Evolutionary conservation across 2,888 invertebrate genomes (phyloP).

Genomic region (Amitus sp.): DNA sequence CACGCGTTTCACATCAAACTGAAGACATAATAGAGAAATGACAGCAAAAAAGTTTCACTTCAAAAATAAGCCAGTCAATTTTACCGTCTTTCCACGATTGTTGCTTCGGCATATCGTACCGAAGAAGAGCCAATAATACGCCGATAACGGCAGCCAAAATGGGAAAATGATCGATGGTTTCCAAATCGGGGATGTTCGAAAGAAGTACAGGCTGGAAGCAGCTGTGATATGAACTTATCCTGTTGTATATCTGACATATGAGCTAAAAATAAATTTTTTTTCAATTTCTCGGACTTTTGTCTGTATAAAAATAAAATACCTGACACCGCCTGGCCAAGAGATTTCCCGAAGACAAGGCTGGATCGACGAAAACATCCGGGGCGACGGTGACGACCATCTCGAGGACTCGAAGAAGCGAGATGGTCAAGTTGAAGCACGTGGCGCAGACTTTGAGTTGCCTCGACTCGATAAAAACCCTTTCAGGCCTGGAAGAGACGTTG

Average conservation of each 20-base stretch:
- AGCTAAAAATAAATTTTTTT: conserved; percentile 65
- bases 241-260: conserved; percentile 82
- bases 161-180: conserved; percentile 75
- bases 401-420: conserved; percentile 79
- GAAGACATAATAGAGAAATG: too few species aligned
- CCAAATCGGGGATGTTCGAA: conserved; percentile 72
- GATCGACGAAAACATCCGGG: conserved; percentile 74
- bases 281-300: background rate
- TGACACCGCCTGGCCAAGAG: conserved; percentile 77
- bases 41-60: background rate
- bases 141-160: conserved; percentile 75
- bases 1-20: too few species aligned
- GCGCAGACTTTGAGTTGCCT: conserved; percentile 84
- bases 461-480: conserved; percentile 69
- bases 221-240: conserved; percentile 79
- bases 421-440: conserved; percentile 84
- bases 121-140: conserved; percentile 71
- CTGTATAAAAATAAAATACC: conserved; percentile 55
- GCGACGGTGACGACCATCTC: conserved; percentile 81
- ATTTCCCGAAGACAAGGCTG: conserved; percentile 73
- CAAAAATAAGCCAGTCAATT: too few species aligned
- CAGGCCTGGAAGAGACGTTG: conserved; percentile 70
- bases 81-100: conserved; percentile 52
- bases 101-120: conserved; percentile 65
- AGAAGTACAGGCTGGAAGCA: conserved; percentile 74